Percentiles rank a stretch among this genome's conserved stretches.
phyloP scores from a whole-genome alignment of 2,113 vertebrate species.

The Leptocoma aspasia region DNA sequence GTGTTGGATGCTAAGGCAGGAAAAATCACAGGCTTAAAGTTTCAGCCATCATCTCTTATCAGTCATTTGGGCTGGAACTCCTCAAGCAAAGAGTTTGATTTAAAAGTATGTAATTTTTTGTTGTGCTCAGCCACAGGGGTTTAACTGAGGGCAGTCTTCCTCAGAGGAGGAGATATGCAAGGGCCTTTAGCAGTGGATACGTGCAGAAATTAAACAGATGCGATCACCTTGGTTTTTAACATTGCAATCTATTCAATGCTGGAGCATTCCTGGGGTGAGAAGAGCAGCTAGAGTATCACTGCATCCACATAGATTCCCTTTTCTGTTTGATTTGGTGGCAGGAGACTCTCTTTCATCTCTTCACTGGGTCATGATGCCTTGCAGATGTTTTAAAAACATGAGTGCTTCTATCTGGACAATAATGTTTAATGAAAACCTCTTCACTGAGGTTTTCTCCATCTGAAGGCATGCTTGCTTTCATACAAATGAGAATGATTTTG shows the following conservation, averaged over 20 bases:
- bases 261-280: background rate
- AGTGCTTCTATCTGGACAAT: background rate
- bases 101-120: background rate
- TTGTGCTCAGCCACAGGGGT: background rate
- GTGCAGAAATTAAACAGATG: fast-evolving
- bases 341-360: background rate
- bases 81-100: background rate
- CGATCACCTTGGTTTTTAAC: background rate
- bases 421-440: background rate
- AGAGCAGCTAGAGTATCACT: background rate
- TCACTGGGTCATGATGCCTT: background rate
- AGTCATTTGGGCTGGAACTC: background rate
- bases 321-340: background rate
- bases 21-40: background rate
- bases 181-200: background rate
- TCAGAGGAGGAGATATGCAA: background rate
- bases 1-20: background rate
- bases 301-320: background rate
- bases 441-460: background rate
- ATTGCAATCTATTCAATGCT: fast-evolving
- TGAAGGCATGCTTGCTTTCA: background rate
- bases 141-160: background rate
- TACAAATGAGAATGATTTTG: background rate
- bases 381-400: background rate
- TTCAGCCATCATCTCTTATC: background rate